Percentiles rank a stretch among this genome's conserved stretches.
phyloP scores from a whole-genome alignment of 2,113 vertebrate species.

The Piprites chloris region DNA sequence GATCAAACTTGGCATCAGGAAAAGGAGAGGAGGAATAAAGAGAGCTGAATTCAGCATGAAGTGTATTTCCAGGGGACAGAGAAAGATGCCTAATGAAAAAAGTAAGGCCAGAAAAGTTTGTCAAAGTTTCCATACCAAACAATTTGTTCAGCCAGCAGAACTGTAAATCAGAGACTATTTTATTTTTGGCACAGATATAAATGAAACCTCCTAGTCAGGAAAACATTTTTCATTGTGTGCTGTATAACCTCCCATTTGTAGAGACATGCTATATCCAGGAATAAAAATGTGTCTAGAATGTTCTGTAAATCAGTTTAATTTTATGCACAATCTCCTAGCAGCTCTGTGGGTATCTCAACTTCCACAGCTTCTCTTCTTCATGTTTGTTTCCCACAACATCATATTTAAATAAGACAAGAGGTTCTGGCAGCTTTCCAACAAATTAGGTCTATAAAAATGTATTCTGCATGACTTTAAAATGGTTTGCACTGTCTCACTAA shows the following conservation, averaged over 20 bases:
- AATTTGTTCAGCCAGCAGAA: slow-evolving; percentile 52
- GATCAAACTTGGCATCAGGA: background rate
- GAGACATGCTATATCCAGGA: background rate
- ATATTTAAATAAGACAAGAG: background rate
- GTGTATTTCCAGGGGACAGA: background rate
- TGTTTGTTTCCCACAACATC: background rate
- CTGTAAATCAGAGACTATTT: slow-evolving; percentile 38
- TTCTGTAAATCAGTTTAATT: background rate
- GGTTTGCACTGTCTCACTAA: background rate
- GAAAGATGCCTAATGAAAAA: slow-evolving; percentile 25
- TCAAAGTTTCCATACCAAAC: slow-evolving; percentile 47
- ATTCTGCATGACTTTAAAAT: background rate
- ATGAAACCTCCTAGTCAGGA: slow-evolving; percentile 40
- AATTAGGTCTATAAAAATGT: background rate
- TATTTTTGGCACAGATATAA: slow-evolving; percentile 50
- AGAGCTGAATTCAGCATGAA: background rate
- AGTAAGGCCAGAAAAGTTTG: slow-evolving; percentile 11
- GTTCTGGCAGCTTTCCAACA: background rate
- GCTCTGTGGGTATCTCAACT: background rate
- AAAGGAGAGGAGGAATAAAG: background rate
- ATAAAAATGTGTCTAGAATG: background rate
- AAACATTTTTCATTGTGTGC: slow-evolving; percentile 34
- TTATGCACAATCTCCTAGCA: background rate
- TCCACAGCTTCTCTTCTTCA: background rate
- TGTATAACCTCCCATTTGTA: background rate